Evolutionary conservation across 2,113 vertebrate species (phyloP).

Genomic region (Pachypanchax playfairii): DNA sequence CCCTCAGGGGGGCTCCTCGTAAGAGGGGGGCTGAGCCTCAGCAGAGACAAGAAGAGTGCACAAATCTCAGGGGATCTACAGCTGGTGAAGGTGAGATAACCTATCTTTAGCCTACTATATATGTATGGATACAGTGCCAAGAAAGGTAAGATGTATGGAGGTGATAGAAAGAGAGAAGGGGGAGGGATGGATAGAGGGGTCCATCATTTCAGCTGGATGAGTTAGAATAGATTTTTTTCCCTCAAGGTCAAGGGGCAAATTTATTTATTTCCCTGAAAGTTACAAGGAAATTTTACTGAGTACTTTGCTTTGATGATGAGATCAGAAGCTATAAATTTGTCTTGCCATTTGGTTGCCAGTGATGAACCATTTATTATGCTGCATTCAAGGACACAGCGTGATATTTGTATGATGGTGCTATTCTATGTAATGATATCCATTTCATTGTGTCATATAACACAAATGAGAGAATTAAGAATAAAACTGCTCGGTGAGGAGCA

Average conservation of each 20-base stretch:
- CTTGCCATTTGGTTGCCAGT: constrained; percentile 77
- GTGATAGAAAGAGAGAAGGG: constrained; percentile 45
- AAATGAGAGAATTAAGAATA: constrained; percentile 78
- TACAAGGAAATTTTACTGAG: constrained; percentile 84
- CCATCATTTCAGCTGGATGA: constrained; percentile 66
- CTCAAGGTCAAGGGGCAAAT: constrained; percentile 83
- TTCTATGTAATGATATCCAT: constrained; percentile 79
- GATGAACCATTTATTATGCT: constrained; percentile 82
- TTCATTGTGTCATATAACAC: constrained; percentile 79
- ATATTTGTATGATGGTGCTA: constrained; percentile 78
- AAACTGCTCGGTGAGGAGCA: constrained; percentile 59
- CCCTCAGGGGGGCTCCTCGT: constrained; percentile 45
- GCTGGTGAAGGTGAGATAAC: constrained; percentile 76
- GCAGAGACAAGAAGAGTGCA: constrained; percentile 49
- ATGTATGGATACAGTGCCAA: constrained; percentile 67
- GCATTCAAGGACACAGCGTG: constrained; percentile 81
- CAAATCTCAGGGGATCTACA: constrained; percentile 67
- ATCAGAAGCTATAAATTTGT: constrained; percentile 81
- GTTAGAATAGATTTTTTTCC: constrained; percentile 40
- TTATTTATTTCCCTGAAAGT: constrained; percentile 84
- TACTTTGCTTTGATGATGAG: constrained; percentile 82
- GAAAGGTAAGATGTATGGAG: constrained; percentile 65
- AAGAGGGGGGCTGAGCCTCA: constrained; percentile 61
- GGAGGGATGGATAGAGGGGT: constrained; percentile 60
- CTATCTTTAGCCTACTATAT: constrained; percentile 75